phyloP scores from a whole-genome alignment of 2,113 vertebrate genomes.

The Illadopsis cleaveri region DNA sequence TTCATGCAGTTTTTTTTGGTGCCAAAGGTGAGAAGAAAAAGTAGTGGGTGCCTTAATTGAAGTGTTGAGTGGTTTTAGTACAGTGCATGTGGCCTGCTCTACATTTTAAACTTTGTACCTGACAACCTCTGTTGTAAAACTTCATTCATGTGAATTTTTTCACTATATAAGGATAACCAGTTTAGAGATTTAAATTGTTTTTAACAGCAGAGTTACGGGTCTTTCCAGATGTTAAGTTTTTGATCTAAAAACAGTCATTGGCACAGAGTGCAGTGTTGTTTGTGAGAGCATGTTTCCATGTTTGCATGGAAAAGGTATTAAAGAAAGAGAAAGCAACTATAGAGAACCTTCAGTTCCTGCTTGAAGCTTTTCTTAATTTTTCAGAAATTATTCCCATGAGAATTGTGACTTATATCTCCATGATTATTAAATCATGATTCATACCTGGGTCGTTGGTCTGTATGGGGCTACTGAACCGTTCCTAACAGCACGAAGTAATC shows the following conservation, averaged over 20 bases:
- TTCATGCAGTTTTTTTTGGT: neutral
- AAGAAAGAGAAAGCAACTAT: neutral
- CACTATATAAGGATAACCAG: fast-evolving
- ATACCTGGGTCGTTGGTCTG: neutral
- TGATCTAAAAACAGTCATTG: neutral
- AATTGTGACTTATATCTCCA: neutral
- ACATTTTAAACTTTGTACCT: neutral
- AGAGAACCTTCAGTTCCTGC: neutral
- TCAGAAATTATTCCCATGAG: neutral
- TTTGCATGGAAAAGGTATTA: neutral
- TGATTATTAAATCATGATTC: neutral
- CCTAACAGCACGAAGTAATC: neutral
- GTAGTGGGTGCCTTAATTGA: neutral
- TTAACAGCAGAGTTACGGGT: neutral
- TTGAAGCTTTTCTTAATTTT: neutral
- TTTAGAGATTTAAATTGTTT: no score
- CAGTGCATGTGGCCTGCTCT: neutral
- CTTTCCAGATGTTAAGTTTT: neutral
- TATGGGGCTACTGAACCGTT: neutral
- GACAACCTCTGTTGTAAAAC: neutral
- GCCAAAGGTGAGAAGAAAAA: neutral
- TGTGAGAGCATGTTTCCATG: neutral
- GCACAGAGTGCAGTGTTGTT: neutral
- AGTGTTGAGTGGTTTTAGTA: neutral
- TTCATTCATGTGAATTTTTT: neutral